These are phyloP conservation scores for Triplophysa rosa DNA, from an alignment of 2,113 vertebrate species.

Conservation along the genomic window DNA sequence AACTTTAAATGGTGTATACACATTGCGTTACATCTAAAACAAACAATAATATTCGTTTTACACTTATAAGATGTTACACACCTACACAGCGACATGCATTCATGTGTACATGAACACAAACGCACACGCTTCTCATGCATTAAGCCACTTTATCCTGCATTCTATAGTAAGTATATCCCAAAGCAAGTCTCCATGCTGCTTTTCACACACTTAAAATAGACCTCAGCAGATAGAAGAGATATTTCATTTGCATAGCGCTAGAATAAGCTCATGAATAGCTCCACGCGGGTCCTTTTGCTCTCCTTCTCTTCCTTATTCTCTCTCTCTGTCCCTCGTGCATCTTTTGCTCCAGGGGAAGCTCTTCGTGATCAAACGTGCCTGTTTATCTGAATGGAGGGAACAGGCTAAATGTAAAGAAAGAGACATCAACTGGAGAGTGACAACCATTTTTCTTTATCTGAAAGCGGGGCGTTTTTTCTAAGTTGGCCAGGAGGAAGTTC, in stretches of 20 bases:
- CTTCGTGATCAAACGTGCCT: constrained; percentile 25
- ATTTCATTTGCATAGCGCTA: constrained; percentile 14
- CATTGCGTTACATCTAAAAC: too few species aligned
- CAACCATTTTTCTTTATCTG: neutral
- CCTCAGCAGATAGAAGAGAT: constrained; percentile 26
- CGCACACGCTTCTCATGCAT: constrained; percentile 25
- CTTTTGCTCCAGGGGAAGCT: constrained; percentile 20
- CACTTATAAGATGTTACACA: neutral
- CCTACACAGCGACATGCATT: neutral
- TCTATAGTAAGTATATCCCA: constrained; percentile 21
- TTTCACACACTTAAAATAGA: constrained; percentile 37
- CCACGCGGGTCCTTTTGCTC: neutral
- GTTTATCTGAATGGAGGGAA: constrained; percentile 52
- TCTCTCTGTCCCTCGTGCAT: neutral
- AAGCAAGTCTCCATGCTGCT: constrained; percentile 29
- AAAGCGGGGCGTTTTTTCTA: neutral
- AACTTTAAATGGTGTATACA: too few species aligned
- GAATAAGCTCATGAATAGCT: constrained; percentile 29
- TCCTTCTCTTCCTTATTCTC: neutral
- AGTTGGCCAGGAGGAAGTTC: too few species aligned
- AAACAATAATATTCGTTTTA: too few species aligned
- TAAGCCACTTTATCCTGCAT: constrained; percentile 13
- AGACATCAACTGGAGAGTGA: constrained; percentile 53
- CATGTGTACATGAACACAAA: neutral
- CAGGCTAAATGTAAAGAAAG: constrained; percentile 50